A percentile compares a stretch with the other conserved stretches of the same genome.
Conservation (phyloP, 2,113 vertebrate species). For the Cynocephalus volans region DNA sequence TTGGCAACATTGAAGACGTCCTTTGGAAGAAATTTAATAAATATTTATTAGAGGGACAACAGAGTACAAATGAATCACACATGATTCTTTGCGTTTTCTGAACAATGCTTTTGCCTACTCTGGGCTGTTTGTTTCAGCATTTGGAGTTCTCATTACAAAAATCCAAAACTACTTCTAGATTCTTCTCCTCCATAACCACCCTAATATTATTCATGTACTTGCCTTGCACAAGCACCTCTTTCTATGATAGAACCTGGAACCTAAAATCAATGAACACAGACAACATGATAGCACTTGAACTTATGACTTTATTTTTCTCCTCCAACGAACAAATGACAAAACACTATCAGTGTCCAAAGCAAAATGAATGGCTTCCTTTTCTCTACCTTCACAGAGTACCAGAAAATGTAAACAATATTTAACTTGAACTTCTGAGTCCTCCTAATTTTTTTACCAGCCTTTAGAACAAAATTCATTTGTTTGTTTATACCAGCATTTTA, state of each 20-base stretch:
- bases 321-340: constrained; percentile 75
- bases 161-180: not conserved
- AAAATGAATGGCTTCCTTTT: not conserved
- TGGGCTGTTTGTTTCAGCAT: not conserved
- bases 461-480: constrained; percentile 66
- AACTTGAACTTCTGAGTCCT: constrained; percentile 69
- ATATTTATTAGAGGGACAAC: constrained; percentile 30
- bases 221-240: constrained; percentile 19
- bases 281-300: constrained; percentile 68
- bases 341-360: not conserved
- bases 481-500: constrained; percentile 64
- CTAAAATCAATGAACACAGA: constrained; percentile 57
- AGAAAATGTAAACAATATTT: constrained; percentile 82
- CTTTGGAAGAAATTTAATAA: constrained; percentile 60
- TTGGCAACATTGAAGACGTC: constrained; percentile 49
- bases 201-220: not conserved
- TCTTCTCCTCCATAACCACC: not conserved
- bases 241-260: not conserved
- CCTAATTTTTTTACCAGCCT: constrained; percentile 55
- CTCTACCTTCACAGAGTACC: constrained; percentile 70
- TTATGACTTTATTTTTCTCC: constrained; percentile 77
- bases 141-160: constrained; percentile 62
- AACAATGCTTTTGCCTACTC: not conserved
- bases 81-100: constrained; percentile 12
- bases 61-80: constrained; percentile 60